Base-by-base conservation (phyloP, 2,888 invertebrate species). In the Sinodicranocentrus sp. region DNA sequence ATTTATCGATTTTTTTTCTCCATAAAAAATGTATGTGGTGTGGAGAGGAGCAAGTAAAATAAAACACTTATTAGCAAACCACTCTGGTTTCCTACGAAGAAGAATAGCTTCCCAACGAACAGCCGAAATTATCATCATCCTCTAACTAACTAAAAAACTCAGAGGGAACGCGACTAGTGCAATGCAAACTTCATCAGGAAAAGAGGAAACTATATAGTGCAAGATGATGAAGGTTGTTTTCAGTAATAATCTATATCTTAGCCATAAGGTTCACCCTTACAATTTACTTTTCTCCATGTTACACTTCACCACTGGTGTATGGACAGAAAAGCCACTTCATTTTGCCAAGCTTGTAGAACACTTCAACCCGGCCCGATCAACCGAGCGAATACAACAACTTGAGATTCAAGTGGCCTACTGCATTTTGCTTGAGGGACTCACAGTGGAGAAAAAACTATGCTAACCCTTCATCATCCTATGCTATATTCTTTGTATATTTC, bases 361-460 rank as follows among this genome's bases (percentile, higher is more conserved):
- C 84, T 84, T 84, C 73, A 84, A 54, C 84, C 61, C 71, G 77
- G 77, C 61, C 75, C 78, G 78, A 84, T 84, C 84, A 84, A 84
- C 84, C 73, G 65, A 84, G 78, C 78, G 78, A 84, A 78, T 83
- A 83, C 77, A 84, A 83, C 83, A 83, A 84, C 84, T 84, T 78
- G 73, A 84, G 73, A 44, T 80, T 84, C 84, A 84, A 84, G 84
- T 84, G 84, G 84, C 65, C 78, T 70, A 78, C 84, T 84, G 84
- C 84, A 84, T 84, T 73, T 84, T 57, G 84, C 84, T 84, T 61
- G 67, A 75, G 84, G 84, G 84, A 73, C 78, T 71, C 33, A 26
- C 43, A 59, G 77, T 67, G 54, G 68, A 73, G 5, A 21, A 5
- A 48, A 10, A 15, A 5, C 57, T 54, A 65, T 67, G 65, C 52